Evolutionary conservation across 2,888 invertebrate species (phyloP).

Genomic region (Ptilodon capucinus): DNA sequence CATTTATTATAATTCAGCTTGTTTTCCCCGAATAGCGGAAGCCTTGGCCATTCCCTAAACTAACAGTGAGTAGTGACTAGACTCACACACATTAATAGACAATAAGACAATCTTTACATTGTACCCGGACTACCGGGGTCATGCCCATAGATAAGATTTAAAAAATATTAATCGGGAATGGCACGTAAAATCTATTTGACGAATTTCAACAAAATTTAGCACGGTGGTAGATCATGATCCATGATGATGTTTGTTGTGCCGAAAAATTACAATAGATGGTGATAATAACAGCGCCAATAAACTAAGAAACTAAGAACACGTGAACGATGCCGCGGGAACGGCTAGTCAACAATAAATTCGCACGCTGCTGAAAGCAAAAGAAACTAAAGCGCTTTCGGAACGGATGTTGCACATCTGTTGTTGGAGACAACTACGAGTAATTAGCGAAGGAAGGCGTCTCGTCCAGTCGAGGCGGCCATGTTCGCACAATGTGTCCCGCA

Average conservation of each 20-base stretch:
- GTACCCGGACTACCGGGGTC: too few relatives aligned
- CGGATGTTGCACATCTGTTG: slow-evolving; percentile 81
- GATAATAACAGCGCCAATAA: too few relatives aligned
- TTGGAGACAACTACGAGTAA: slow-evolving; percentile 76
- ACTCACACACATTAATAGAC: neutral
- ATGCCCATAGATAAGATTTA: too few relatives aligned
- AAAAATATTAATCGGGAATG: too few relatives aligned
- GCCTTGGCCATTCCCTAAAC: slow-evolving; percentile 6
- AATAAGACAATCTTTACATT: neutral
- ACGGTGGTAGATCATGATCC: too few relatives aligned
- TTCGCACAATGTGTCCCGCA: slow-evolving; percentile 80
- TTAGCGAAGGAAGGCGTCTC: slow-evolving; percentile 65
- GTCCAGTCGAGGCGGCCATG: slow-evolving; percentile 47
- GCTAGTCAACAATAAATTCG: too few relatives aligned
- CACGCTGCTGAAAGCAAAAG: slow-evolving; percentile 16
- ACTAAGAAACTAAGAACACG: too few relatives aligned
- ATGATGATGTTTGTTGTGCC: too few relatives aligned
- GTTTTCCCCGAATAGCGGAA: slow-evolving; percentile 33
- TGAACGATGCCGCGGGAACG: too few relatives aligned
- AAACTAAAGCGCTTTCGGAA: slow-evolving; percentile 47
- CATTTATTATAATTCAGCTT: slow-evolving; percentile 35
- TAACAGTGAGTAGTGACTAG: neutral
- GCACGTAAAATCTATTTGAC: too few relatives aligned
- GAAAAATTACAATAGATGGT: too few relatives aligned
- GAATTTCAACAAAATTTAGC: too few relatives aligned